Conservation (phyloP, 2,888 invertebrate species). For the Odontocerum albicorne region DNA sequence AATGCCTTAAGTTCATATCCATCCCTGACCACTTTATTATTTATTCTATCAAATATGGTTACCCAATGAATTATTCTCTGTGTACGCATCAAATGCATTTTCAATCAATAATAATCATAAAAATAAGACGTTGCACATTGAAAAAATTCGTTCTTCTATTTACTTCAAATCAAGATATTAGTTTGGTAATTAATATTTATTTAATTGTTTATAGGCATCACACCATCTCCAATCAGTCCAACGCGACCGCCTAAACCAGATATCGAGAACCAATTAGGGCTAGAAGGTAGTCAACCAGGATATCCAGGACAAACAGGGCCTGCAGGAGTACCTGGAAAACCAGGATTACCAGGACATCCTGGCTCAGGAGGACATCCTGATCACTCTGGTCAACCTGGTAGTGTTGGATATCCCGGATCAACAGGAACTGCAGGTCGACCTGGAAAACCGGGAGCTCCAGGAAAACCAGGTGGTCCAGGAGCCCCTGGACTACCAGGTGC, state of each 20-base stretch:
- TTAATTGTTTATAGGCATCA: too few species aligned
- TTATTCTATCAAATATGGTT: too few species aligned
- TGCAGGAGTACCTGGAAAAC: constrained; percentile 33
- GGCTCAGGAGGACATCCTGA: not conserved
- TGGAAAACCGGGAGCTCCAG: constrained; percentile 2
- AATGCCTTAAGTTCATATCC: too few species aligned
- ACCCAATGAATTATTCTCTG: too few species aligned
- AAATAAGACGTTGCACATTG: too few species aligned
- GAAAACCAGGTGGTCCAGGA: constrained; percentile 39
- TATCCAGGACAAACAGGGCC: constrained; percentile 10
- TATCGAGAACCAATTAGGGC: constrained; percentile 37
- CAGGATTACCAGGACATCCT: constrained; percentile 28
- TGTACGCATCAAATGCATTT: too few species aligned
- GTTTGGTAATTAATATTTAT: too few species aligned
- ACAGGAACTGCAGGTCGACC: constrained; percentile 37
- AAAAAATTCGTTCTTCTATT: too few species aligned
- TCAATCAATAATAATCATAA: too few species aligned
- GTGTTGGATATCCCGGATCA: constrained; percentile 12
- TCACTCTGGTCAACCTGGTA: not conserved
- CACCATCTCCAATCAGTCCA: not conserved
- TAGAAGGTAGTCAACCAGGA: constrained; percentile 43
- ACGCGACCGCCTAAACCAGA: not conserved
- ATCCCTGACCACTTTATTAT: too few species aligned
- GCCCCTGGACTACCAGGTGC: constrained; percentile 33
- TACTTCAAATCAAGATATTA: too few species aligned